These are phyloP conservation scores for Sciurus carolinensis DNA, from an alignment of 2,797 vertebrate species.

Conservation along the genomic window DNA sequence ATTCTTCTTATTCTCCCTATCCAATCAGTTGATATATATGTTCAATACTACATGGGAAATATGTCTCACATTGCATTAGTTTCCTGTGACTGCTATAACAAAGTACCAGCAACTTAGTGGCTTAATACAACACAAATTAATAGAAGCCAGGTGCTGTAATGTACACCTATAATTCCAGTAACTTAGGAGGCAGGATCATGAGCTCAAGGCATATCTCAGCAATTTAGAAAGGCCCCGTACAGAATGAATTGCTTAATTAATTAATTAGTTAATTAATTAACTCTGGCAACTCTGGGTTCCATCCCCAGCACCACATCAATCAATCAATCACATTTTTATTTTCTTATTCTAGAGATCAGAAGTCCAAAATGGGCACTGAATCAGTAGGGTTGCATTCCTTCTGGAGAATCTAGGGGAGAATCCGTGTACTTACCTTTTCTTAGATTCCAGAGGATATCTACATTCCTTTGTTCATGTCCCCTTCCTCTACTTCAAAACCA, in stretches of 20 bases:
- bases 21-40: background rate
- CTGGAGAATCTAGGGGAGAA: background rate
- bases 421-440: background rate
- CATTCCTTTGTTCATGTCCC: background rate
- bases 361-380: background rate
- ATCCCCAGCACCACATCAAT: too few species aligned
- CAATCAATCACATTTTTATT: background rate
- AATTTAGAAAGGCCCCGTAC: too few species aligned
- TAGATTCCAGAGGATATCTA: background rate
- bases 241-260: too few species aligned
- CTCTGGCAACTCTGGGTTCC: too few species aligned
- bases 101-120: background rate
- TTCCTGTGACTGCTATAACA: background rate
- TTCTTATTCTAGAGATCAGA: background rate
- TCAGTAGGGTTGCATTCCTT: background rate
- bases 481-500: background rate
- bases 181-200: too few species aligned
- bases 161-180: too few species aligned
- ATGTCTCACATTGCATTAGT: background rate
- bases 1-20: slow-evolving; percentile 3
- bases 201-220: too few species aligned
- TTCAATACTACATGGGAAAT: background rate
- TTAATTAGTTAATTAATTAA: too few species aligned
- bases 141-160: too few species aligned
- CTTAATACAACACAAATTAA: background rate